Evolutionary conservation across 2,888 invertebrate genomes (phyloP).

Genomic region (Nemotelus pantherinus): DNA sequence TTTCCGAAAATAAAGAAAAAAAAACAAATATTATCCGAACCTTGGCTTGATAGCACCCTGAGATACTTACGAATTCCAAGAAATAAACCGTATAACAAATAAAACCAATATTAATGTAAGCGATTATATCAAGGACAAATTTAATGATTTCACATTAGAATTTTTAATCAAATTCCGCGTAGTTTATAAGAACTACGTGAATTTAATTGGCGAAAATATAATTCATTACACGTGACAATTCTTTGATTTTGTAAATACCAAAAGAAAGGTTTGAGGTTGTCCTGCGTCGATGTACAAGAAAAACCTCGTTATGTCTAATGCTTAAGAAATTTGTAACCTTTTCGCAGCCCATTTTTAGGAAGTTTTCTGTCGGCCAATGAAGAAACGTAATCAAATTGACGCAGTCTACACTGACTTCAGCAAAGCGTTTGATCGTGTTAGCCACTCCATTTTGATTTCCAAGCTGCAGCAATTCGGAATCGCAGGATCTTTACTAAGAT

Average conservation of each 20-base stretch:
- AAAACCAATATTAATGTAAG: background rate
- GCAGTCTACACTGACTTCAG: too few relatives aligned
- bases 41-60: slow-evolving; percentile 1
- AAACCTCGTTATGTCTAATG: background rate
- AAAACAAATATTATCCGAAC: background rate
- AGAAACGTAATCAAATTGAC: too few relatives aligned
- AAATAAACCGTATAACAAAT: background rate
- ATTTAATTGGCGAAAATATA: background rate
- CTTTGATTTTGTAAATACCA: background rate
- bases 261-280: background rate
- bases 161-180: background rate
- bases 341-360: background rate
- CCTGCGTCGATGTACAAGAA: background rate
- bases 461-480: too few relatives aligned
- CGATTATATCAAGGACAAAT: background rate
- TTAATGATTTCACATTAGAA: background rate
- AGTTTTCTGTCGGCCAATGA: background rate
- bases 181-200: background rate
- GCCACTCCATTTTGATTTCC: too few relatives aligned
- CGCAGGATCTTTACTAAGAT: too few relatives aligned
- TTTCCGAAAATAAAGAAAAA: too few relatives aligned
- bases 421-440: too few relatives aligned
- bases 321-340: slow-evolving; percentile 2
- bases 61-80: background rate
- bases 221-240: background rate